These are phyloP conservation scores for Nannoperca obscura DNA, from an alignment of 2,797 vertebrate species.

Conservation along the genomic window DNA sequence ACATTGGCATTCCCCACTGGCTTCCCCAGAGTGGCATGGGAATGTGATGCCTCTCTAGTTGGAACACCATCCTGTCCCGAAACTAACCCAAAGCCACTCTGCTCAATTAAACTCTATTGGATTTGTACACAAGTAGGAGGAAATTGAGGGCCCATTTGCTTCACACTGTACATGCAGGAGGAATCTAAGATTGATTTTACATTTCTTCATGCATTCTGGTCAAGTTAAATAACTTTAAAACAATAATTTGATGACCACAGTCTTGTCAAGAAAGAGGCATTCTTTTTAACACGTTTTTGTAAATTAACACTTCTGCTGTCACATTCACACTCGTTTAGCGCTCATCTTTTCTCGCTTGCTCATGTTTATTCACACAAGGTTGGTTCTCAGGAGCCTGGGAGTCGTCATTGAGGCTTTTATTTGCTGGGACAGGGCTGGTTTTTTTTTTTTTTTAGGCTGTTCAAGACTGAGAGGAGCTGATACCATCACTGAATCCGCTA, in stretches of 20 bases:
- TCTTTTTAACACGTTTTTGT: background rate
- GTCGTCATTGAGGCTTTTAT: constrained; percentile 45
- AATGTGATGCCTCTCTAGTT: background rate
- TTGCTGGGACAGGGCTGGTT: constrained; percentile 49
- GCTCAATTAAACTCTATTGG: background rate
- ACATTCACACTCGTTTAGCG: constrained; percentile 24
- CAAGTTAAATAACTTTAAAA: background rate
- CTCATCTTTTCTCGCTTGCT: constrained; percentile 17
- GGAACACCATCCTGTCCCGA: background rate
- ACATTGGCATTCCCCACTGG: no score
- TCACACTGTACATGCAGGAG: background rate
- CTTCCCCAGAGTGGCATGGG: background rate
- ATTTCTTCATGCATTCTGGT: background rate
- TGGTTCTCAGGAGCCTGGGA: constrained; percentile 68
- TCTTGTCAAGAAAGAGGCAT: background rate
- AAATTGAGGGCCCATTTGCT: background rate
- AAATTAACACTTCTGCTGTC: background rate
- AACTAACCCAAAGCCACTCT: background rate
- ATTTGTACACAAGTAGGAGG: background rate
- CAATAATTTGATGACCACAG: background rate
- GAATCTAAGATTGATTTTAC: background rate
- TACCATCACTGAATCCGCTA: constrained; percentile 74
- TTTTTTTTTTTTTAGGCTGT: constrained; percentile 24
- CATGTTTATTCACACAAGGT: constrained; percentile 63
- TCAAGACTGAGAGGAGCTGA: constrained; percentile 62